phyloP scores from a whole-genome alignment of 2,888 invertebrate species.

The Tuberolachnus salignus region DNA sequence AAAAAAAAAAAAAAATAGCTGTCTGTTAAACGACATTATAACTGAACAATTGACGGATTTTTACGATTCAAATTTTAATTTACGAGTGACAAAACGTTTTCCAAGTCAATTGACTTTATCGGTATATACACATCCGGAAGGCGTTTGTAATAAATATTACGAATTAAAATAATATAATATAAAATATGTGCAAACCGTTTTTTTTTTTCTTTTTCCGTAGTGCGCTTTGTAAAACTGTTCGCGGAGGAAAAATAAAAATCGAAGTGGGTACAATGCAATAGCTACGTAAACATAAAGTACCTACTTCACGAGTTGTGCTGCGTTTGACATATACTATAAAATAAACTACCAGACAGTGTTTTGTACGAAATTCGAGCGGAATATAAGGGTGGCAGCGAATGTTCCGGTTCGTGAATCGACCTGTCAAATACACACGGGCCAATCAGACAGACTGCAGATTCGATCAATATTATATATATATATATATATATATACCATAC shows the following conservation, averaged over 20 bases:
- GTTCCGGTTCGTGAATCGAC: slow-evolving; percentile 10
- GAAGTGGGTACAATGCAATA: neutral
- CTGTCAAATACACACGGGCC: slow-evolving; percentile 48
- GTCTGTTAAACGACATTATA: too few relatives aligned
- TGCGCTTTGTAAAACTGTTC: neutral
- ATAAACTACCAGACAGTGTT: slow-evolving; percentile 8
- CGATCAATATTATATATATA: slow-evolving; percentile 4
- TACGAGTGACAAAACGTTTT: too few relatives aligned
- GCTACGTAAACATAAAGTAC: neutral
- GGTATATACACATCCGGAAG: too few relatives aligned
- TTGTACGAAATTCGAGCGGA: slow-evolving; percentile 17
- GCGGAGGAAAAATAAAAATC: neutral
- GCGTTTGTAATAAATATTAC: too few relatives aligned
- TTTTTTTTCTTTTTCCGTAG: too few relatives aligned
- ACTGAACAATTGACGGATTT: too few relatives aligned
- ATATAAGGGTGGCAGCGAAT: slow-evolving; percentile 23
- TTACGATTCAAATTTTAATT: too few relatives aligned
- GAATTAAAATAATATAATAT: too few relatives aligned
- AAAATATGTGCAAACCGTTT: too few relatives aligned
- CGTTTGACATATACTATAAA: slow-evolving; percentile 36
- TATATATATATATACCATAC: too few relatives aligned
- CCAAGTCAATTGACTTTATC: too few relatives aligned
- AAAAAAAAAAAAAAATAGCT: too few relatives aligned
- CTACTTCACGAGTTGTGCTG: slow-evolving; percentile 12
- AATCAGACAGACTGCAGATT: neutral